Percentiles rank a stretch among this genome's conserved stretches.
phyloP scores from a whole-genome alignment of 2,888 invertebrate genomes.

The Ashinkailepas kermadecensis region DNA sequence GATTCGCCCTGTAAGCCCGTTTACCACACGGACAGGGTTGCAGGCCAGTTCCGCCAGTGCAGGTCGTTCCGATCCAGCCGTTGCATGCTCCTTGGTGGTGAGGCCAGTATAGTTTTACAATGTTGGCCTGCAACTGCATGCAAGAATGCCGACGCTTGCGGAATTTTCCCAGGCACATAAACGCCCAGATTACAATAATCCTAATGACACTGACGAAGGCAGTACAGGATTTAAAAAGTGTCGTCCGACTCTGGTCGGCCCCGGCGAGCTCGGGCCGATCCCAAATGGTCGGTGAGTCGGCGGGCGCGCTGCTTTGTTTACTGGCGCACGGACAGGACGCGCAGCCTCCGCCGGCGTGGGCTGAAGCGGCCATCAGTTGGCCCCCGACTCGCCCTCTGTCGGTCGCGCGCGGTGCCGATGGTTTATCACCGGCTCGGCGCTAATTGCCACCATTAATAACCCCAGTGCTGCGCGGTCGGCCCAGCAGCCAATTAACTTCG shows the following conservation, averaged over 20 bases:
- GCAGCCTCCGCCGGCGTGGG: background rate
- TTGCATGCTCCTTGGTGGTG: background rate
- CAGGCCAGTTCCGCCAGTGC: background rate
- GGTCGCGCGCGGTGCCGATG: background rate
- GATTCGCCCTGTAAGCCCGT: background rate
- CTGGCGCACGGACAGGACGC: background rate
- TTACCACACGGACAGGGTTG: background rate
- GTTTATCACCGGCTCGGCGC: constrained; percentile 9
- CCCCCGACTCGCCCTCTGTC: background rate
- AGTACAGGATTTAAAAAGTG: background rate
- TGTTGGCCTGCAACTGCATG: background rate
- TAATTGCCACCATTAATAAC: constrained; percentile 22
- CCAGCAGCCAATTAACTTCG: constrained; percentile 3
- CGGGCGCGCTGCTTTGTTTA: constrained; percentile 1
- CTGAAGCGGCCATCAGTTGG: background rate
- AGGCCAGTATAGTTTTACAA: background rate
- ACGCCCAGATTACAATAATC: constrained; percentile 13
- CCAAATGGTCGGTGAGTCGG: background rate
- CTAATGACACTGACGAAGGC: constrained; percentile 3
- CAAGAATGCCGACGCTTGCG: background rate
- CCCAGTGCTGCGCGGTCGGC: background rate
- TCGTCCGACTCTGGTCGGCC: background rate
- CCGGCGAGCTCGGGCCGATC: background rate
- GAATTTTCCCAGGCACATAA: constrained; percentile 19
- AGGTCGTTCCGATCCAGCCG: background rate